phyloP scores from a whole-genome alignment of 2,888 invertebrate genomes.

The Napeogenes sylphis region DNA sequence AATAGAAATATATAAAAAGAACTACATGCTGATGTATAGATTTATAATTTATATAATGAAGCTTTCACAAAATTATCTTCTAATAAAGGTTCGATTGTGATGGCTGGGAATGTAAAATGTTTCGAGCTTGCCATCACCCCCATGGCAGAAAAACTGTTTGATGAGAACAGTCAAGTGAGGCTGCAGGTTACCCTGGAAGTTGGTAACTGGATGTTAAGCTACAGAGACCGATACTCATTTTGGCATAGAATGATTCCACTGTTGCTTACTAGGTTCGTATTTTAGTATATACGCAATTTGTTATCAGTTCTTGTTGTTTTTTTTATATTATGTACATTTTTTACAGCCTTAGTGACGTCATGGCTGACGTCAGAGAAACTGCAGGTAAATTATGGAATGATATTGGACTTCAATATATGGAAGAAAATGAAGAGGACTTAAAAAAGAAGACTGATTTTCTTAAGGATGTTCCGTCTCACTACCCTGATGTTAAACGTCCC shows the following conservation, averaged over 20 bases:
- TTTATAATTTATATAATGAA: no score
- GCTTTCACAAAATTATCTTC: neutral
- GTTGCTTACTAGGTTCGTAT: slow-evolving; percentile 84
- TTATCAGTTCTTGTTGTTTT: no score
- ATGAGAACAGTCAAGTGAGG: slow-evolving; percentile 87
- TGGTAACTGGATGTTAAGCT: slow-evolving; percentile 85
- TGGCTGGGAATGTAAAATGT: slow-evolving; percentile 83
- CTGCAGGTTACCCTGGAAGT: slow-evolving; percentile 86
- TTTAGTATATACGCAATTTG: neutral
- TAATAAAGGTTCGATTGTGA: slow-evolving; percentile 74
- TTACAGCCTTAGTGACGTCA: slow-evolving; percentile 85
- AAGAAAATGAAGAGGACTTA: slow-evolving; percentile 92
- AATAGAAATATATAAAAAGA: no score
- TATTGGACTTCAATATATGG: slow-evolving; percentile 86
- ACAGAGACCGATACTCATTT: slow-evolving; percentile 92
- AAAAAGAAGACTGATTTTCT: slow-evolving; percentile 90
- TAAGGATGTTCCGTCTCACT: slow-evolving; percentile 81
- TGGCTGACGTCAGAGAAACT: slow-evolving; percentile 82
- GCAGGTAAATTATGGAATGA: slow-evolving; percentile 82
- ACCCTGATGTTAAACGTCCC: slow-evolving; percentile 88
- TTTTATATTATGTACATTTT: neutral
- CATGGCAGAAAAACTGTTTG: slow-evolving; percentile 92
- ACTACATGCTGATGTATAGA: no score
- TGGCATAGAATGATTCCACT: slow-evolving; percentile 91
- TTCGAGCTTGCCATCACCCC: slow-evolving; percentile 85